Conservation (phyloP, 2,113 vertebrate species). For the Amphilophus citrinellus region DNA sequence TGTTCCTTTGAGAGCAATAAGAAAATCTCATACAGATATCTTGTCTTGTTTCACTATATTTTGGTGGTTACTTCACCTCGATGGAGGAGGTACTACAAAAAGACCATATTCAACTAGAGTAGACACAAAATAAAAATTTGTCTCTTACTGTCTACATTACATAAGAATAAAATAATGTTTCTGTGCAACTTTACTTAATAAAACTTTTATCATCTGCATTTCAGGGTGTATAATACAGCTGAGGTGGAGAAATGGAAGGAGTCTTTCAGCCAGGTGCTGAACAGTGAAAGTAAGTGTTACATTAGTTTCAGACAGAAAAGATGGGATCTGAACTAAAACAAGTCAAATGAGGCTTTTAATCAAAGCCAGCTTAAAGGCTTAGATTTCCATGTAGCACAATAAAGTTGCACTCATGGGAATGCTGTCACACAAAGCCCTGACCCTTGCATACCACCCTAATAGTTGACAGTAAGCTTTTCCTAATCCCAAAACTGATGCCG, state of each 20-base stretch:
- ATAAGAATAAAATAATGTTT: neutral
- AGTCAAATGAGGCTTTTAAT: neutral
- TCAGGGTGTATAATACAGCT: constrained; percentile 81
- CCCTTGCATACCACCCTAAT: neutral
- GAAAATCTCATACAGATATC: neutral
- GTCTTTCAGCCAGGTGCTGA: constrained; percentile 88
- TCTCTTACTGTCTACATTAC: neutral
- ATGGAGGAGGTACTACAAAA: neutral
- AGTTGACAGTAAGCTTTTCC: neutral
- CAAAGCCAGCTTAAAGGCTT: neutral
- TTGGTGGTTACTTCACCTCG: neutral
- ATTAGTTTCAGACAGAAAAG: neutral
- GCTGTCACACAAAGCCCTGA: neutral
- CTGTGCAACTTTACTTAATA: neutral
- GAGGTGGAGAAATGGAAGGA: constrained; percentile 91
- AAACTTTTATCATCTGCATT: neutral
- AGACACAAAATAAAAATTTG: neutral
- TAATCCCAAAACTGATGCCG: neutral
- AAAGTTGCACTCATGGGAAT: constrained; percentile 24
- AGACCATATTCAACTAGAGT: neutral
- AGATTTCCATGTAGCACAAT: constrained; percentile 13
- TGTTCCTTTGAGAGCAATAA: neutral
- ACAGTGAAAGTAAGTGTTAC: constrained; percentile 86
- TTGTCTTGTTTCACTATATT: neutral
- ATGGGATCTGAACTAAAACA: neutral